Percentiles rank a stretch among this genome's conserved stretches.
Conservation (phyloP, 1,140 invertebrate genomes). For the Ceratitis capitata region DNA sequence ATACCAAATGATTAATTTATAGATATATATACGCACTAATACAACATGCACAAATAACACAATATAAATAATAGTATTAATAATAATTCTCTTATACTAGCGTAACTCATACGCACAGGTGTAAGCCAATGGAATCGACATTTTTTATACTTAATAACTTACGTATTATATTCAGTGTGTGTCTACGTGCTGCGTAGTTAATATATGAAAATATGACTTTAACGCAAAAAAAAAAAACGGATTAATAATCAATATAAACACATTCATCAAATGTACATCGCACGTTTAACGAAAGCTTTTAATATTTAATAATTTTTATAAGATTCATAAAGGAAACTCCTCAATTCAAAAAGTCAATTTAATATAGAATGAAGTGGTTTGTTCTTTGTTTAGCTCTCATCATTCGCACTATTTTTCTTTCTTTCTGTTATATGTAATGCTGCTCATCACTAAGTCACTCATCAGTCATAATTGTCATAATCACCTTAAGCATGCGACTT, state of each 20-base stretch:
- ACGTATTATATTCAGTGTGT: too few relatives aligned
- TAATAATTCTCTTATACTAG: neutral
- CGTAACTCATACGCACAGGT: conserved; percentile 1
- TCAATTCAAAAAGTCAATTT: neutral
- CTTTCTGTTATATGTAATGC: too few relatives aligned
- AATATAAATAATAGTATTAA: neutral
- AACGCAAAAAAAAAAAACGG: neutral
- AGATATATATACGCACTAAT: too few relatives aligned
- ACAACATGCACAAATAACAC: too few relatives aligned
- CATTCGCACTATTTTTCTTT: neutral
- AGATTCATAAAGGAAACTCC: too few relatives aligned
- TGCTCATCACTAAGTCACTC: neutral
- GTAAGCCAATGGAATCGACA: too few relatives aligned
- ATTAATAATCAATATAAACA: neutral
- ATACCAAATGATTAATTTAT: neutral
- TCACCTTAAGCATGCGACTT: neutral
- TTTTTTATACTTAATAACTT: too few relatives aligned
- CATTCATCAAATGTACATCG: too few relatives aligned
- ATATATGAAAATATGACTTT: too few relatives aligned
- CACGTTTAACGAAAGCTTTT: too few relatives aligned
- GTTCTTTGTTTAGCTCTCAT: neutral
- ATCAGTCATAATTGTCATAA: neutral
- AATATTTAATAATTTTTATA: too few relatives aligned
- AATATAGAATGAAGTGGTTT: neutral
- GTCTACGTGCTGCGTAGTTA: too few relatives aligned